Percentiles rank a stretch among this genome's conserved stretches.
These are phyloP conservation scores for Periophthalmodon schlosseri DNA, from an alignment of 2,113 vertebrate species.

Conservation along the genomic window DNA sequence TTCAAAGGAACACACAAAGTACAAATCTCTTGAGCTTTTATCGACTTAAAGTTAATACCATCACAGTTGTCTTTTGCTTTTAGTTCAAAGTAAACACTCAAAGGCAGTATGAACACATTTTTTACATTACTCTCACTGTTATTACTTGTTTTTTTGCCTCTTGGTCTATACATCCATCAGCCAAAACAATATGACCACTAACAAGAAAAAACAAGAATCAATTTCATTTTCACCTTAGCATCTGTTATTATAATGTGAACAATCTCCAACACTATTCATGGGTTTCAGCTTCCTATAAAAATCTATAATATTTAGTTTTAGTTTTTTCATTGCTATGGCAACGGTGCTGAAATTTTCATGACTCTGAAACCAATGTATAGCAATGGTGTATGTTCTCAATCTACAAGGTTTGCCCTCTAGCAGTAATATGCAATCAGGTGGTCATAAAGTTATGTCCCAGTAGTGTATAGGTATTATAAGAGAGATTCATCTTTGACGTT, in stretches of 20 bases:
- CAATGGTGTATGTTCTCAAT: too few relatives aligned
- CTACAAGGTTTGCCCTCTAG: too few relatives aligned
- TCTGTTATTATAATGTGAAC: background rate
- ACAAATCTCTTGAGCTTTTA: constrained; percentile 10
- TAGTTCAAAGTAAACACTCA: background rate
- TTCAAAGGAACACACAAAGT: background rate
- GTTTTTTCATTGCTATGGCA: too few relatives aligned
- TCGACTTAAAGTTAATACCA: background rate
- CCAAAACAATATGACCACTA: background rate
- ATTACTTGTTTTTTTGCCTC: background rate
- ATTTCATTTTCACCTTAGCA: background rate
- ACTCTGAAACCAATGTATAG: too few relatives aligned
- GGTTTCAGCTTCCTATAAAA: too few relatives aligned
- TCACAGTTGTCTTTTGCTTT: constrained; percentile 2
- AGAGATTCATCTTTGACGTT: background rate
- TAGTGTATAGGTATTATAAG: background rate
- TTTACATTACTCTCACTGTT: too few relatives aligned
- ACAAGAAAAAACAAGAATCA: background rate
- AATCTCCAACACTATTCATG: background rate
- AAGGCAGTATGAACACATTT: background rate
- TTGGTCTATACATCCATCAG: background rate
- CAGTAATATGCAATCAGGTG: background rate
- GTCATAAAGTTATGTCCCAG: background rate
- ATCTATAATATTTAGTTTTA: too few relatives aligned
- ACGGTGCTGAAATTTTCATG: too few relatives aligned